phyloP scores from a whole-genome alignment of 2,888 invertebrate species.

The Ormyrus pomaceus region DNA sequence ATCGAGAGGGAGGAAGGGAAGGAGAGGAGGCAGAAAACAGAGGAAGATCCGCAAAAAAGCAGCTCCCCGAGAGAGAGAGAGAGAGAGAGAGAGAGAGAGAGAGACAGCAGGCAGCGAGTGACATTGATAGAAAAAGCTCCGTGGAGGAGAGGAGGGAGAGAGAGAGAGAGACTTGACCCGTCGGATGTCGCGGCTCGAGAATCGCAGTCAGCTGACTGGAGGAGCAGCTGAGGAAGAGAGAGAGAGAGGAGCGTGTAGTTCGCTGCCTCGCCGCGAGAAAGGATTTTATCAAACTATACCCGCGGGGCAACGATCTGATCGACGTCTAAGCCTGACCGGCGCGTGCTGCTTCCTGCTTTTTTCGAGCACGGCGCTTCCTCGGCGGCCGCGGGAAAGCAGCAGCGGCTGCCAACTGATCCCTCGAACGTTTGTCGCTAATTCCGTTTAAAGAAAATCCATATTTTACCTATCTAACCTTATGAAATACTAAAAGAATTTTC shows the following conservation, averaged over 20 bases:
- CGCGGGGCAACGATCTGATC: constrained; percentile 61
- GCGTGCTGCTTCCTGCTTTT: neutral
- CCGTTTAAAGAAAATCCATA: neutral
- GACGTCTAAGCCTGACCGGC: constrained; percentile 28
- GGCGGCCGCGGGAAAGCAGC: neutral
- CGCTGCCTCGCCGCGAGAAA: constrained; percentile 41
- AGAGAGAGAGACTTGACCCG: constrained; percentile 60
- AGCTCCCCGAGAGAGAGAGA: too few relatives aligned
- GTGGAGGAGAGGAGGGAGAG: neutral
- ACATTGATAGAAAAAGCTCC: neutral
- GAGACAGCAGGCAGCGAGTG: neutral
- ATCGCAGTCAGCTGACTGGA: constrained; percentile 60
- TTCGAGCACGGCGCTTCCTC: too few relatives aligned
- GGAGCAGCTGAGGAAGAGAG: constrained; percentile 41
- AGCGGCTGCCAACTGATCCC: neutral
- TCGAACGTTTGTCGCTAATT: neutral
- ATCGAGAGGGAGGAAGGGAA: too few relatives aligned
- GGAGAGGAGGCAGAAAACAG: too few relatives aligned
- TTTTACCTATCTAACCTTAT: constrained; percentile 16
- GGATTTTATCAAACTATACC: constrained; percentile 60
- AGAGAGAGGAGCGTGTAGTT: constrained; percentile 42
- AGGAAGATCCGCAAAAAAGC: too few relatives aligned
- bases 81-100: too few relatives aligned
- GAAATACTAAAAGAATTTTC: neutral
- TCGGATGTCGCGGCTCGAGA: constrained; percentile 46